phyloP scores from a whole-genome alignment of 2,888 invertebrate genomes.

The Sycophila texana region DNA sequence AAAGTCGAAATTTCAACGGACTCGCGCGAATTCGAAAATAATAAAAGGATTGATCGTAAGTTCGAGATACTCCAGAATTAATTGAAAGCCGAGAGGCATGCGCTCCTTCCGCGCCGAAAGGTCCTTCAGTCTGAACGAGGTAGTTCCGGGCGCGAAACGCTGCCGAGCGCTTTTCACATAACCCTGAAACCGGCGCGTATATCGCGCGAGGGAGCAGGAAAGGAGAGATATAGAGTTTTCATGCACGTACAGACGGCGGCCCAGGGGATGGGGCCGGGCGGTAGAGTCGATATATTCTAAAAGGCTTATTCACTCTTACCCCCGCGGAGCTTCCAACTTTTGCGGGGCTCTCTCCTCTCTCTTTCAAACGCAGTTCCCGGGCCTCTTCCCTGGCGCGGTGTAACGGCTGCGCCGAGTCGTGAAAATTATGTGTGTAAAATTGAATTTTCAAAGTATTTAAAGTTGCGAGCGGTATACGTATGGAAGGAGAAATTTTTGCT shows the following conservation, averaged over 20 bases:
- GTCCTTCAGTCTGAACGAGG: conserved; percentile 28
- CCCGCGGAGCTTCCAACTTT: conserved; percentile 4
- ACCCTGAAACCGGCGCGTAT: background rate
- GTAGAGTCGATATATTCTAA: conserved; percentile 35
- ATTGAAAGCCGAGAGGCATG: conserved; percentile 25
- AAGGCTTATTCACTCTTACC: conserved; percentile 24
- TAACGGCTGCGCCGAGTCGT: too few relatives aligned
- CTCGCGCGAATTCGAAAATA: conserved; percentile 25
- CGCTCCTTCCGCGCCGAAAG: background rate
- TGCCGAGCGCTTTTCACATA: conserved; percentile 29
- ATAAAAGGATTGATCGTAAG: background rate
- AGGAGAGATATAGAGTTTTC: conserved; percentile 30
- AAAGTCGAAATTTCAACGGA: background rate
- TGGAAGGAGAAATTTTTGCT: too few relatives aligned
- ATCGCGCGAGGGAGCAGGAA: background rate
- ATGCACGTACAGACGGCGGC: background rate
- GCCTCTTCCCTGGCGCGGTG: too few relatives aligned
- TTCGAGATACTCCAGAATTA: conserved; percentile 22
- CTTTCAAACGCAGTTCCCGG: background rate
- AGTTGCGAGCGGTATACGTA: too few relatives aligned
- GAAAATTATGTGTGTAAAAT: too few relatives aligned
- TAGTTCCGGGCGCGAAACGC: conserved; percentile 24
- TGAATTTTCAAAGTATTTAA: too few relatives aligned
- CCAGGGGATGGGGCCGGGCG: background rate
- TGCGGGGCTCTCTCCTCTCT: background rate